Evolutionary conservation across 1,140 invertebrate species (phyloP).

Genomic region (Drosophila sproati): DNA sequence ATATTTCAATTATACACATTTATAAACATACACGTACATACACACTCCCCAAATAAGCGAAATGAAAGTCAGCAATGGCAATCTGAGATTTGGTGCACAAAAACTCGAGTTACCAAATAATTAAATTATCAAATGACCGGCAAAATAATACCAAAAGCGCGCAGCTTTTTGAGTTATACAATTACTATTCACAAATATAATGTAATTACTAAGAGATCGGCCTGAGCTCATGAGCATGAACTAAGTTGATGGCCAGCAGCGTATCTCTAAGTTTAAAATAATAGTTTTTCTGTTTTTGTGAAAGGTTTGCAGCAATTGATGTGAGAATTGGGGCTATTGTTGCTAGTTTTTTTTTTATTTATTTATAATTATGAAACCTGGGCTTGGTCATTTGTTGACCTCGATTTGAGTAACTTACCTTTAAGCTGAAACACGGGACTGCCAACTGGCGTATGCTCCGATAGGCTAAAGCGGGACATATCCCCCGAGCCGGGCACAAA

Average conservation of each 20-base stretch:
- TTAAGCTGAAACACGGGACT: slow-evolving; percentile 90
- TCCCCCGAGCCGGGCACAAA: slow-evolving; percentile 91
- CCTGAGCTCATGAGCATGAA: neutral
- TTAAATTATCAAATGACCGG: slow-evolving; percentile 63
- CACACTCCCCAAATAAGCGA: slow-evolving; percentile 17
- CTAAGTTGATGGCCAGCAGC: slow-evolving; percentile 27
- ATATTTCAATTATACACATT: slow-evolving; percentile 35
- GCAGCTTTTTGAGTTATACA: slow-evolving; percentile 2
- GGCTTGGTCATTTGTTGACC: slow-evolving; percentile 27
- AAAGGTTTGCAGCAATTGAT: slow-evolving; percentile 61
- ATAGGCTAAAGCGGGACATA: slow-evolving; percentile 90
- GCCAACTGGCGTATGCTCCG: slow-evolving; percentile 91
- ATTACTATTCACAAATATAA: neutral
- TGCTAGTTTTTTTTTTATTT: slow-evolving; percentile 43
- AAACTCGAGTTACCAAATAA: slow-evolving; percentile 55
- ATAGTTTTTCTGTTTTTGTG: slow-evolving; percentile 44
- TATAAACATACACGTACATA: slow-evolving; percentile 9
- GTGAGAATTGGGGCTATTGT: slow-evolving; percentile 70
- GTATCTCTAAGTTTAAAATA: slow-evolving; percentile 25
- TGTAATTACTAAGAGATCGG: slow-evolving; percentile 2
- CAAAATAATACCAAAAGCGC: slow-evolving; percentile 33
- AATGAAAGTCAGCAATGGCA: slow-evolving; percentile 77
- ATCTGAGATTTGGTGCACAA: slow-evolving; percentile 49
- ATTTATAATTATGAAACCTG: slow-evolving; percentile 63
- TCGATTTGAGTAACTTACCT: slow-evolving; percentile 84